Percentiles rank a stretch among this genome's conserved stretches.
Evolutionary conservation across 2,888 invertebrate genomes (phyloP).

Genomic region (Buathra laborator): DNA sequence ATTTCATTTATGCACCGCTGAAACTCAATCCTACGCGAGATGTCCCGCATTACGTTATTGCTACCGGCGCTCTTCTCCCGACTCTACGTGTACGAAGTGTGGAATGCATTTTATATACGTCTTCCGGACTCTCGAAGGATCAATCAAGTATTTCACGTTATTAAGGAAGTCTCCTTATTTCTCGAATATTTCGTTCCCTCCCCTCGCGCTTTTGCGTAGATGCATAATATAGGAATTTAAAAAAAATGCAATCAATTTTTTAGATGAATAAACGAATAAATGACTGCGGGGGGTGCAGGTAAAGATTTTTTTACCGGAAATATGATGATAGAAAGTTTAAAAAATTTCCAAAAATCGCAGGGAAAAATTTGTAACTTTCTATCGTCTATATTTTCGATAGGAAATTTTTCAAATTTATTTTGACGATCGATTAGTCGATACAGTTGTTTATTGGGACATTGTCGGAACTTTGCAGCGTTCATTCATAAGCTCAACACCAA

Average conservation of each 20-base stretch:
- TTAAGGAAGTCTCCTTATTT: neutral
- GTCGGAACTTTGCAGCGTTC: neutral
- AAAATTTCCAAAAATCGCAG: too few relatives aligned
- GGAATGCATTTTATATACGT: neutral
- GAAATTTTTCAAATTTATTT: neutral
- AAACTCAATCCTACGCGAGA: constrained; percentile 50
- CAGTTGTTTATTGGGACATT: neutral
- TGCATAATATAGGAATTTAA: neutral
- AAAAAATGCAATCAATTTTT: neutral
- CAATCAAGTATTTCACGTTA: neutral
- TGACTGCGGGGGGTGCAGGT: too few relatives aligned
- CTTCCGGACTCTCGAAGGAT: constrained; percentile 10
- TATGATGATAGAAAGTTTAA: too few relatives aligned
- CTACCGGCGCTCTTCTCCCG: neutral
- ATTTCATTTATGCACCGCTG: constrained; percentile 42
- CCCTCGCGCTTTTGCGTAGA: neutral
- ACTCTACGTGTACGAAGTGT: constrained; percentile 3
- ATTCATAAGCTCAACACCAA: neutral
- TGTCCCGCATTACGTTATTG: constrained; percentile 15
- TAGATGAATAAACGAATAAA: too few relatives aligned
- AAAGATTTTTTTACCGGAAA: too few relatives aligned
- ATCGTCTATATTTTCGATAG: too few relatives aligned
- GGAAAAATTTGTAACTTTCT: too few relatives aligned
- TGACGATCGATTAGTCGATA: neutral
- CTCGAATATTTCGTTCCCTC: neutral